These are phyloP conservation scores for Threskiornis aethiopicus DNA, from an alignment of 2,797 vertebrate genomes.

Conservation along the genomic window DNA sequence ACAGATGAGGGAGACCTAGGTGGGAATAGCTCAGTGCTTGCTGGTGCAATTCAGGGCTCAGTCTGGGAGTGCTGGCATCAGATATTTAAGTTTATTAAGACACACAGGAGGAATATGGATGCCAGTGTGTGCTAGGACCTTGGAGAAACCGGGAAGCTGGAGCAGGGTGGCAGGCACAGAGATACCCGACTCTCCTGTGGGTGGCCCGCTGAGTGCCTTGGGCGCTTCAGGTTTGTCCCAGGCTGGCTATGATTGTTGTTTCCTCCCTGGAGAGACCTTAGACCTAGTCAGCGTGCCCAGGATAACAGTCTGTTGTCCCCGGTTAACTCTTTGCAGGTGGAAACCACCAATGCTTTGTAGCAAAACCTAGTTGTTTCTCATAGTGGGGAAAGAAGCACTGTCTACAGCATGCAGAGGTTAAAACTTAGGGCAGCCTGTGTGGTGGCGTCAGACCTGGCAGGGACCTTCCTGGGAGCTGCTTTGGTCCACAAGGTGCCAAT, in stretches of 20 bases:
- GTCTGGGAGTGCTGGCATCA: background rate
- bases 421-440: background rate
- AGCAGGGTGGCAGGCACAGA: background rate
- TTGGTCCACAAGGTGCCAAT: background rate
- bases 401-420: background rate
- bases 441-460: background rate
- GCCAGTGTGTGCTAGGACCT: background rate
- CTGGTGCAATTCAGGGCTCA: background rate
- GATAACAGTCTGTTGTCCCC: background rate
- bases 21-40: background rate
- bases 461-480: background rate
- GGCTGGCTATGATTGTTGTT: background rate
- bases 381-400: background rate
- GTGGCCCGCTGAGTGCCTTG: background rate
- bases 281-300: fast-evolving
- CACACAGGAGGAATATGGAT: background rate
- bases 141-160: background rate
- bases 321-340: background rate
- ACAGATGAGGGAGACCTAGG: background rate
- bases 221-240: background rate
- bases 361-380: background rate
- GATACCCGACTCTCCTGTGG: background rate
- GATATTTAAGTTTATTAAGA: background rate
- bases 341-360: background rate
- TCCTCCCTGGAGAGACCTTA: background rate